phyloP scores from a whole-genome alignment of 2,797 vertebrate species.

The Catharus ustulatus region DNA sequence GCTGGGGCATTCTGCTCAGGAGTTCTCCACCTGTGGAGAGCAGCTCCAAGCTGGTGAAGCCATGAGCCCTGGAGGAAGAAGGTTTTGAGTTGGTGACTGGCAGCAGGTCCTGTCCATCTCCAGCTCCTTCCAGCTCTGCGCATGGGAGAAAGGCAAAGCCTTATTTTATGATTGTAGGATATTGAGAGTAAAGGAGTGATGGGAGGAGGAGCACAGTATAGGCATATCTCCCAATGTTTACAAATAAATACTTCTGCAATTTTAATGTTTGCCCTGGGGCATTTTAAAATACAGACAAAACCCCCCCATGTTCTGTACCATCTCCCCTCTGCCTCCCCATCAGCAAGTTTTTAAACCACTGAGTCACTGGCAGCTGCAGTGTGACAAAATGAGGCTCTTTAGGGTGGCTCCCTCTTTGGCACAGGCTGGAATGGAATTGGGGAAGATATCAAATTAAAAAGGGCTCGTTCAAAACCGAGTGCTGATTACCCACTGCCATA shows the following conservation, averaged over 20 bases:
- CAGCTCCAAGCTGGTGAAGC: background rate
- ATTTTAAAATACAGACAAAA: background rate
- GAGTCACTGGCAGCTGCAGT: background rate
- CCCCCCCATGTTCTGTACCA: accelerated
- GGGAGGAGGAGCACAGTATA: background rate
- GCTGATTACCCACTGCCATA: constrained; percentile 33
- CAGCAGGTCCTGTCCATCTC: background rate
- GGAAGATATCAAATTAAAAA: constrained; percentile 40
- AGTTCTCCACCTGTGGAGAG: background rate
- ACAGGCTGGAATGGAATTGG: background rate
- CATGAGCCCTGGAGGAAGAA: background rate
- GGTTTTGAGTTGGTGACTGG: background rate
- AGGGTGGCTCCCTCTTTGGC: constrained; percentile 27
- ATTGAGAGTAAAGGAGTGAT: background rate
- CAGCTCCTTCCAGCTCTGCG: background rate
- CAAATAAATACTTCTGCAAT: background rate
- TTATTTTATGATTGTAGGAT: background rate
- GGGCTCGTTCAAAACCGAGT: background rate
- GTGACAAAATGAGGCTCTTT: background rate
- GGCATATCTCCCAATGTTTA: background rate
- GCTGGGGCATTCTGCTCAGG: background rate
- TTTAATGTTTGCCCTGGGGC: background rate
- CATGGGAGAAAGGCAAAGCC: background rate
- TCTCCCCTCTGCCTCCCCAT: background rate
- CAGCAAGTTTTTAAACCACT: background rate